Conservation (phyloP, 2,113 vertebrate genomes). For the Actenoides hombroni region DNA sequence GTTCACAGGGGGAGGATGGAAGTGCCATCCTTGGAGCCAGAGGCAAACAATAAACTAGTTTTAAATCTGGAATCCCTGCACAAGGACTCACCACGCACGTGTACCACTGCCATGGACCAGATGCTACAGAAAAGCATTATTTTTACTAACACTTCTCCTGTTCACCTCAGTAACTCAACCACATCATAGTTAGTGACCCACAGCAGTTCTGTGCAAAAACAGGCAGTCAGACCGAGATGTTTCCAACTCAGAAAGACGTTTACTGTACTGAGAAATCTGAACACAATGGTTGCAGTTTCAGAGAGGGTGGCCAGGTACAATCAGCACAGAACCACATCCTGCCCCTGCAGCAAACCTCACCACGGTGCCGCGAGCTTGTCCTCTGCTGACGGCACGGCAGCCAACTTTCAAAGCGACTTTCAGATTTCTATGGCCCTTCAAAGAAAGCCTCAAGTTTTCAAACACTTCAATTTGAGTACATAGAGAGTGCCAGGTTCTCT, state of each 20-base stretch:
- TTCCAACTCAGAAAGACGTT: background rate
- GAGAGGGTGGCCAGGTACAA: background rate
- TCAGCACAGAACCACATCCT: conserved; percentile 12
- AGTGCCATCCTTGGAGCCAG: background rate
- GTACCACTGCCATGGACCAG: rapidly evolving
- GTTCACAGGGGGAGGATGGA: background rate
- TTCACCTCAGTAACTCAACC: background rate
- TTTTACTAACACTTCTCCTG: background rate
- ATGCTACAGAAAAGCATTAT: background rate
- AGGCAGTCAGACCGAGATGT: background rate
- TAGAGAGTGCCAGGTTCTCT: background rate
- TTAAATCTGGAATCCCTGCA: background rate
- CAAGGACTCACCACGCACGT: background rate
- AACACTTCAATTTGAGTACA: background rate
- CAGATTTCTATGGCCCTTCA: background rate
- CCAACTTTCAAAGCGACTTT: background rate
- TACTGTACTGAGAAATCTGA: background rate
- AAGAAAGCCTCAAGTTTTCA: background rate
- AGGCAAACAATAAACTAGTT: background rate
- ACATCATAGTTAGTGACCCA: background rate
- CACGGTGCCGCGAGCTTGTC: rapidly evolving
- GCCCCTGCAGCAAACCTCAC: background rate
- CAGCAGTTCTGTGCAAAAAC: background rate
- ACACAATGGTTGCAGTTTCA: background rate
- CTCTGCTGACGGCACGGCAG: background rate